These are phyloP conservation scores for Scolopax mira DNA, from an alignment of 2,113 vertebrate species.

Conservation along the genomic window DNA sequence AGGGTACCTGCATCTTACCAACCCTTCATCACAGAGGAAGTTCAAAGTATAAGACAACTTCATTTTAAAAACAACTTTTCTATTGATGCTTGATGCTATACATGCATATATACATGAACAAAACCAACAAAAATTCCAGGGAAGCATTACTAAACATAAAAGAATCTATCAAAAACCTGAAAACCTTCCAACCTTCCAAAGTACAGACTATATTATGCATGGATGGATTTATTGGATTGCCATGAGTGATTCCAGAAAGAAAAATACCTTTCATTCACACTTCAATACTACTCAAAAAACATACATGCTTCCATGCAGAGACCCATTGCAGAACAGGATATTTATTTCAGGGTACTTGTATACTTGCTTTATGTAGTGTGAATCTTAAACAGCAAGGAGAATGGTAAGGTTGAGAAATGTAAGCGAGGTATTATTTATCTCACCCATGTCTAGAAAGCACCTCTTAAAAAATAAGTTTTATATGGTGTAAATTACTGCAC, in stretches of 20 bases:
- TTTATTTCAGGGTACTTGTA: background rate
- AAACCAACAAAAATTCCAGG: background rate
- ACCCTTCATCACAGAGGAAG: background rate
- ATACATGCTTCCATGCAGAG: background rate
- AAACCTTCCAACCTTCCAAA: background rate
- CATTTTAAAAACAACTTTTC: background rate
- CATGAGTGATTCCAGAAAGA: background rate
- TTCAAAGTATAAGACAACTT: background rate
- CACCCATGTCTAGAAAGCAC: background rate
- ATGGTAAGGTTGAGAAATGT: background rate
- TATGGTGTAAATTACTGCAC: constrained; percentile 56
- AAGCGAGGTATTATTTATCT: constrained; percentile 14
- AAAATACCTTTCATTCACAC: background rate
- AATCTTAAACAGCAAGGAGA: constrained; percentile 10
- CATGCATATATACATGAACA: fast-evolving
- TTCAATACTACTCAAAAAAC: background rate
- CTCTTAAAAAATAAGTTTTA: constrained; percentile 39
- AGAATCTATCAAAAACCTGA: background rate
- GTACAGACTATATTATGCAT: background rate
- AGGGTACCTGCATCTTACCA: background rate
- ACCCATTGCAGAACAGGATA: background rate
- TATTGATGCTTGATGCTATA: background rate
- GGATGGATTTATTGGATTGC: background rate
- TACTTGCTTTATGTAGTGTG: background rate
- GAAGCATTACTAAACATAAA: background rate